These are phyloP conservation scores for Acanthosepion esculentum DNA, from an alignment of 2,888 invertebrate genomes.

Conservation along the genomic window DNA sequence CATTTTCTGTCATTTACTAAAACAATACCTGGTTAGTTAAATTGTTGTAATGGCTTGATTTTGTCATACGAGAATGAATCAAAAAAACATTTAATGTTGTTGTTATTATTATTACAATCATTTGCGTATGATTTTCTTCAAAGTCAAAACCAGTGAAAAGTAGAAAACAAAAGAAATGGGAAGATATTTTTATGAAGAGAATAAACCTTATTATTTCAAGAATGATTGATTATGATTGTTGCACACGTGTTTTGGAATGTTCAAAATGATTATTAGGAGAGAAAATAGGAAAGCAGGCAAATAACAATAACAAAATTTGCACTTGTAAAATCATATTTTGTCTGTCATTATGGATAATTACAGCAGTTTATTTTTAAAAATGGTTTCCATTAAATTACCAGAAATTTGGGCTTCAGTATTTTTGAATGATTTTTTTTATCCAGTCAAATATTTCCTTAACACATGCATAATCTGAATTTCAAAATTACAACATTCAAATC, in stretches of 20 bases:
- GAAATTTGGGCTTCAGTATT: background rate
- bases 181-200: background rate
- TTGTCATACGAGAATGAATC: too few relatives aligned
- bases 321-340: background rate
- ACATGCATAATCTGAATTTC: background rate
- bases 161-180: background rate
- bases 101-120: too few relatives aligned
- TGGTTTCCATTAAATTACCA: background rate
- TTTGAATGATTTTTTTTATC: background rate
- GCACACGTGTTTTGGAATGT: background rate
- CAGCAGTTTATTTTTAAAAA: background rate
- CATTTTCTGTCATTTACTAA: too few relatives aligned
- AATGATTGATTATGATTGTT: background rate
- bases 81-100: too few relatives aligned
- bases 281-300: background rate
- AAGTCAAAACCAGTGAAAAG: background rate
- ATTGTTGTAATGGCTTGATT: too few relatives aligned
- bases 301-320: background rate
- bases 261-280: background rate
- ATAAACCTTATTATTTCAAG: background rate
- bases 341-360: background rate
- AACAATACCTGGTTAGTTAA: too few relatives aligned
- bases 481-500: background rate
- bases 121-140: background rate
- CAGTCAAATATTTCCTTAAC: background rate